Evolutionary conservation across 1,140 invertebrate species (phyloP).

Genomic region (Cydia strobilella): DNA sequence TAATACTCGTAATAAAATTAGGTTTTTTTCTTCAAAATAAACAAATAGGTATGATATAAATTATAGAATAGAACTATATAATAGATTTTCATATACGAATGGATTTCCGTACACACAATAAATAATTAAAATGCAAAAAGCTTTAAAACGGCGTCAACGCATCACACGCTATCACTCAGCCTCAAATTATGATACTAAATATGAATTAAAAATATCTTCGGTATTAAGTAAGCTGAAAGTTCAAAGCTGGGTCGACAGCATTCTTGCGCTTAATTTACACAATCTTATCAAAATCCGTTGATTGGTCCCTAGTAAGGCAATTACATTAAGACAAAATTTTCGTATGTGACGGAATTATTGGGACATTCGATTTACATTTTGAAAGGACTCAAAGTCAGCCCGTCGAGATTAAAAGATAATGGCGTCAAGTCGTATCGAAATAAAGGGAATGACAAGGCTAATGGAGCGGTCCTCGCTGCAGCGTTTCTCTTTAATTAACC

Average conservation of each 20-base stretch:
- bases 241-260: slow-evolving; percentile 19
- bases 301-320: slow-evolving; percentile 20
- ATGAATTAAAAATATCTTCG: slow-evolving; percentile 28
- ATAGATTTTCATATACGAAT: neutral
- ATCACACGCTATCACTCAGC: neutral
- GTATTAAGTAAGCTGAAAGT: slow-evolving; percentile 14
- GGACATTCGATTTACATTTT: slow-evolving; percentile 38
- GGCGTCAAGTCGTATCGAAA: slow-evolving; percentile 53
- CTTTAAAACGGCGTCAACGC: neutral
- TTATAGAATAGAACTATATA: no score
- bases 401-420: slow-evolving; percentile 54
- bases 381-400: slow-evolving; percentile 39
- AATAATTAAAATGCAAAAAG: neutral
- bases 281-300: slow-evolving; percentile 32
- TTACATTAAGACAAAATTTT: slow-evolving; percentile 32
- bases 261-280: slow-evolving; percentile 17
- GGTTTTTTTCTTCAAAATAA: no score
- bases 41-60: no score
- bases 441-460: slow-evolving; percentile 50
- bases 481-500: slow-evolving; percentile 55
- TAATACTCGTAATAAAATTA: no score
- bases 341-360: slow-evolving; percentile 44
- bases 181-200: slow-evolving; percentile 26
- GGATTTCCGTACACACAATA: neutral
- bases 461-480: slow-evolving; percentile 46